Percentiles rank a stretch among this genome's conserved stretches.
These are phyloP conservation scores for Dione juno DNA, from an alignment of 2,888 invertebrate genomes.

Conservation along the genomic window DNA sequence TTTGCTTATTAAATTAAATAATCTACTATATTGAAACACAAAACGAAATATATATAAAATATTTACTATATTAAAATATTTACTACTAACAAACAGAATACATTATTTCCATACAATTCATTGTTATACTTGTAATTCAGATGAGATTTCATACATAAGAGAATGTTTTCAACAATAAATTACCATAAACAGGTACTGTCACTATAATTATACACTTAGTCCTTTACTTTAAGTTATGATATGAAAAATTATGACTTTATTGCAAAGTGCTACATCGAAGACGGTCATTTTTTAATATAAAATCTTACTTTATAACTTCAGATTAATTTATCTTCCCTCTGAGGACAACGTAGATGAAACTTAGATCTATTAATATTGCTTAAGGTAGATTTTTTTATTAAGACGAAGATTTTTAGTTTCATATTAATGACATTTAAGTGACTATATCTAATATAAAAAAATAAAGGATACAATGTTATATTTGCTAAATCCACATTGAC, in stretches of 20 bases:
- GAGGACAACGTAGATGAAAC: constrained; percentile 13
- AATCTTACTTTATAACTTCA: constrained; percentile 10
- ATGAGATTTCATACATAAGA: neutral
- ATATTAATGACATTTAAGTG: neutral
- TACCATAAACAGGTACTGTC: too few species aligned
- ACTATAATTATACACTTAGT: neutral
- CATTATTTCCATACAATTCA: too few species aligned
- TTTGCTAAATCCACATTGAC: neutral
- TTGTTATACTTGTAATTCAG: neutral
- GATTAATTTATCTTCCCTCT: constrained; percentile 11
- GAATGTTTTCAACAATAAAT: too few species aligned
- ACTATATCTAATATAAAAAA: neutral
- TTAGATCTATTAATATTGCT: constrained; percentile 20
- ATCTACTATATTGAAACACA: too few species aligned
- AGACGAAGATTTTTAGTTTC: neutral
- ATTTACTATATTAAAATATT: too few species aligned
- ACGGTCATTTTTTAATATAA: constrained; percentile 9
- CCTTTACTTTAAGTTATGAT: neutral
- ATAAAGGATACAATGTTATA: neutral
- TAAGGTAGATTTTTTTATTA: constrained; percentile 10
- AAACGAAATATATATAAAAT: too few species aligned
- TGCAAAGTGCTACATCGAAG: neutral
- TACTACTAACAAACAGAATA: neutral
- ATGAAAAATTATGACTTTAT: neutral
- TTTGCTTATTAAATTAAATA: too few species aligned